Base-by-base conservation (phyloP, 2,888 invertebrate species). In the Diarsia mendica region DNA sequence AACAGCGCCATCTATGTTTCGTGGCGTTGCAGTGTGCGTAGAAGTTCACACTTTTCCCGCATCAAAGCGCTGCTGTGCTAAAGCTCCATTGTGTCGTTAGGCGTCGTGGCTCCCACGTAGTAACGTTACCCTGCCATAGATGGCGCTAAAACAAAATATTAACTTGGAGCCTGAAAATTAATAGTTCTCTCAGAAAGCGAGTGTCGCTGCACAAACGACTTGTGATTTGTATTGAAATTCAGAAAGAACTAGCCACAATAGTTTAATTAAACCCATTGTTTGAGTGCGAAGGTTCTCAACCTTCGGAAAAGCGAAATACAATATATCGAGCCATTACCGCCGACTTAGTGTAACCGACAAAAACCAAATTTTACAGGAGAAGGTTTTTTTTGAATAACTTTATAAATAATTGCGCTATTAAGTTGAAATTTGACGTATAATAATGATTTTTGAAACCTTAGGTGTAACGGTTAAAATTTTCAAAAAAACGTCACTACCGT, bases 1-100 rank as follows among this genome's bases (percentile, higher is more conserved):
- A 69, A 88, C 75, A 94, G 91, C 94, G 95, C 93, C 95, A 93
- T 94, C 95, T 95, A 85, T 90, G 76, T 72, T 46, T 23, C 15
- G 9, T 23, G 1, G 10, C 9, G 39, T 55, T 28, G 63, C n/a
- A 49, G 10, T 20, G 44, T 77, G 70, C 48, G 63, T 71, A 73
- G 33, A 77, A 90, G 91, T 93, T 89, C 87, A 53, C 5, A 9
- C 1, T 28, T 53, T 77, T 73, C 67, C 71, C 80, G 82, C 75
- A 60, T 60, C 79, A 79, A 83, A 88, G 91, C 92, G 90, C 86
- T 86, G 77, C 74, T 80, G 58, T 20, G 51, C 39, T 5, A 13
- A 72, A 68, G 49, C 39, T 83, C 60, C 64, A 53, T 64, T 77
- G 64, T 77, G 20, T n/a, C 15, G 10, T 39, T 49, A 5, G n/a